These are phyloP conservation scores for Pinna nobilis DNA, from an alignment of 1,140 invertebrate species.

Conservation along the genomic window DNA sequence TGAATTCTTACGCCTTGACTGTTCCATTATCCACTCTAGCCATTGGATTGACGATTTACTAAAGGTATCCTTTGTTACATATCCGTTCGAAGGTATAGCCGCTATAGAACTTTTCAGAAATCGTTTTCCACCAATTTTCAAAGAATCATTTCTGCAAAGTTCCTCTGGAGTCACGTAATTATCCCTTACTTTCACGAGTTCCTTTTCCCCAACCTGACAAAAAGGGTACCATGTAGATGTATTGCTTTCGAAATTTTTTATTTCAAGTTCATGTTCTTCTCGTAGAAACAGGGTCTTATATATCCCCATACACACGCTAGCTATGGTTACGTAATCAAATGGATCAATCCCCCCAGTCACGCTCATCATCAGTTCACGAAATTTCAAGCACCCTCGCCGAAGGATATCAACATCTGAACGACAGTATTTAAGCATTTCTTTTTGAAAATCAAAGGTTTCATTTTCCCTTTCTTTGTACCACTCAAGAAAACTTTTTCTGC, in stretches of 20 bases:
- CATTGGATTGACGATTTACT: slow-evolving; percentile 34
- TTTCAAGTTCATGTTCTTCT: slow-evolving; percentile 7
- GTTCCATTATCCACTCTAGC: slow-evolving; percentile 27
- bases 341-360: not conserved
- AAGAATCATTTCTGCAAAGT: not conserved
- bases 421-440: slow-evolving; percentile 16
- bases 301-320: slow-evolving; percentile 10
- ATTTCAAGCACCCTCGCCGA: not conserved
- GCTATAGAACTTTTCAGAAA: slow-evolving; percentile 19
- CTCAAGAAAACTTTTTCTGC: not conserved
- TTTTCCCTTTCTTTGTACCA: slow-evolving; percentile 1
- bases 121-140: not conserved
- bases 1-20: not conserved
- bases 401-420: slow-evolving; percentile 6
- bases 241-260: no score
- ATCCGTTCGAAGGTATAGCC: slow-evolving; percentile 24
- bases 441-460: slow-evolving; percentile 8
- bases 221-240: not conserved
- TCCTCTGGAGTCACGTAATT: not conserved
- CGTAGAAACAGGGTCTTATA: slow-evolving; percentile 16
- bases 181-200: not conserved
- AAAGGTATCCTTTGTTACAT: slow-evolving; percentile 18
- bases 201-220: not conserved
- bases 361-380: not conserved
- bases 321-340: slow-evolving; percentile 27